Conservation (phyloP, 2,797 vertebrate species). For the Acanthopagrus latus region DNA sequence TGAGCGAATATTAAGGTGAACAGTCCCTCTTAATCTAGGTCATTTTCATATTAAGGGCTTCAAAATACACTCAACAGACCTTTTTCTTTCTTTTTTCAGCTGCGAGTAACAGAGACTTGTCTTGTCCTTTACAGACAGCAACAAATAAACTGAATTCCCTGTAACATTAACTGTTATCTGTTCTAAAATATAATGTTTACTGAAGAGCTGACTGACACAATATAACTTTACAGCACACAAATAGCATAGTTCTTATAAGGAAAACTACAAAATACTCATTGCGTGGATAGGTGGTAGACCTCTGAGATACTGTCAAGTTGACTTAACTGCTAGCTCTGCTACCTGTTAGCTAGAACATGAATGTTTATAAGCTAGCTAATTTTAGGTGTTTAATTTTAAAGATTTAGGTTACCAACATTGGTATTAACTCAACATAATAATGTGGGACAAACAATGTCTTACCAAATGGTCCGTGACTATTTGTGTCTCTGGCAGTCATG, state of each 20-base stretch:
- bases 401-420: background rate
- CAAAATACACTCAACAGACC: background rate
- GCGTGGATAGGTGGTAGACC: no score
- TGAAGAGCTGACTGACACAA: background rate
- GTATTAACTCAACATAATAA: background rate
- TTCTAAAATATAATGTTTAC: background rate
- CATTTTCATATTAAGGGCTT: background rate
- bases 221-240: background rate
- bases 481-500: background rate
- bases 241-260: background rate
- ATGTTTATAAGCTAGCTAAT: background rate
- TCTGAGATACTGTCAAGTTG: background rate
- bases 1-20: no score
- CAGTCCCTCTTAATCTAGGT: background rate
- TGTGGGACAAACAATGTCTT: background rate
- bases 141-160: background rate
- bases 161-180: background rate
- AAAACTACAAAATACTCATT: background rate
- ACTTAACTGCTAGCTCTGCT: background rate
- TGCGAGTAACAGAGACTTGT: background rate
- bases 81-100: background rate
- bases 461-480: background rate
- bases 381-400: background rate
- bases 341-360: background rate
- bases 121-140: background rate